Evolutionary conservation across 2,888 invertebrate genomes (phyloP).

Genomic region (Melanargia galathea): DNA sequence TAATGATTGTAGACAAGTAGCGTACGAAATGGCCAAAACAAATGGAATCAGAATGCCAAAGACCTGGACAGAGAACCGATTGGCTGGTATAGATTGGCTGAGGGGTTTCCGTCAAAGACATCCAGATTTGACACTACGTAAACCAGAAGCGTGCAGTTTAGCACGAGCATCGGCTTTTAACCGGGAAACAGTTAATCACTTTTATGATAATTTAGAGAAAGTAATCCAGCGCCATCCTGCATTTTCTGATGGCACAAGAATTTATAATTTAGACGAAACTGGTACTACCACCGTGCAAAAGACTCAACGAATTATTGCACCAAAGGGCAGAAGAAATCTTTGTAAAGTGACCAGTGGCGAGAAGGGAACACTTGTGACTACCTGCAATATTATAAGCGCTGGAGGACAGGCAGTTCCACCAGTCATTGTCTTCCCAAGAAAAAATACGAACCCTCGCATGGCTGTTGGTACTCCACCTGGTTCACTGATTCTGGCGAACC

Average conservation of each 20-base stretch:
- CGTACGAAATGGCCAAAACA: background rate
- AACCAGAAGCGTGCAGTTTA: background rate
- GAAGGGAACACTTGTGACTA: background rate
- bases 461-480: conserved; percentile 47
- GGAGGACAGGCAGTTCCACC: conserved; percentile 1
- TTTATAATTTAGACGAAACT: background rate
- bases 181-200: background rate
- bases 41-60: background rate
- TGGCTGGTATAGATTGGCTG: background rate
- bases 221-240: background rate
- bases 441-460: background rate
- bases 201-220: background rate
- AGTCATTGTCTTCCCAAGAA: background rate
- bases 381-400: background rate
- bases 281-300: background rate
- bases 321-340: background rate
- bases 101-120: background rate
- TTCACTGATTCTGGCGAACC: conserved; percentile 50
- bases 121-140: background rate
- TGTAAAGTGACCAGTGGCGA: background rate
- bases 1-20: background rate
- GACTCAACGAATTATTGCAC: background rate
- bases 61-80: background rate
- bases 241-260: background rate
- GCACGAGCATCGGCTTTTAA: background rate